Conservation (phyloP, 1,140 invertebrate genomes). For the Drosophila malerkotliana region DNA sequence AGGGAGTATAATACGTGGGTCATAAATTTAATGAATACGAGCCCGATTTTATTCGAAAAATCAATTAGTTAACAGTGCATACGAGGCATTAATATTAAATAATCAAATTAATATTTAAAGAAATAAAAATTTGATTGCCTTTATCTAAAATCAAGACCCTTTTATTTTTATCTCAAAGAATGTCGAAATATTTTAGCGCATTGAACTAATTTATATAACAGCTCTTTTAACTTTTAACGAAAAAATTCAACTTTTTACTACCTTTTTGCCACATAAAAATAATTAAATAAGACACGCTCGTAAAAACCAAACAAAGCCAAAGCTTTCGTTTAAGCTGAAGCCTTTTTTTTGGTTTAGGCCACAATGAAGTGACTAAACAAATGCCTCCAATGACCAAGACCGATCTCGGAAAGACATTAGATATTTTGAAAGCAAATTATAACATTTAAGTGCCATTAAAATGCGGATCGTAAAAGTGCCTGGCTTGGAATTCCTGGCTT, state of each 20-base stretch:
- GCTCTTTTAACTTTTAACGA: constrained; percentile 25
- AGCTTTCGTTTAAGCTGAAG: constrained; percentile 40
- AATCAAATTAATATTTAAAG: too few relatives aligned
- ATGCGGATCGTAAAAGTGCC: constrained; percentile 50
- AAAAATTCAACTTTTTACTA: constrained; percentile 50
- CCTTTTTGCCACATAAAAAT: constrained; percentile 58
- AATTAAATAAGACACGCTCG: constrained; percentile 71
- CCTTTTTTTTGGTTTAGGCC: constrained; percentile 41
- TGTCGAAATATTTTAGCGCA: constrained; percentile 17
- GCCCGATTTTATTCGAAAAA: constrained; percentile 7
- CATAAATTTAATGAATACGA: constrained; percentile 45
- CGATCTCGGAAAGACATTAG: constrained; percentile 47
- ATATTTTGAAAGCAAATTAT: constrained; percentile 77
- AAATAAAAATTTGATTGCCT: background rate
- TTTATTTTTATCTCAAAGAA: background rate
- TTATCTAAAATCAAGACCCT: background rate
- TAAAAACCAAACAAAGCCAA: constrained; percentile 38
- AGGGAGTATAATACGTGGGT: constrained; percentile 39
- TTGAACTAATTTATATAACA: constrained; percentile 56
- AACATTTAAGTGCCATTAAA: constrained; percentile 66
- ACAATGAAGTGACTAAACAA: constrained; percentile 52
- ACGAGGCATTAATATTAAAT: too few relatives aligned
- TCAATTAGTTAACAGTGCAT: constrained; percentile 10
- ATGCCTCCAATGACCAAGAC: constrained; percentile 22
- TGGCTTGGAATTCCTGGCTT: constrained; percentile 18